phyloP scores from a whole-genome alignment of 2,113 vertebrate species.

The Microtus richardsoni region DNA sequence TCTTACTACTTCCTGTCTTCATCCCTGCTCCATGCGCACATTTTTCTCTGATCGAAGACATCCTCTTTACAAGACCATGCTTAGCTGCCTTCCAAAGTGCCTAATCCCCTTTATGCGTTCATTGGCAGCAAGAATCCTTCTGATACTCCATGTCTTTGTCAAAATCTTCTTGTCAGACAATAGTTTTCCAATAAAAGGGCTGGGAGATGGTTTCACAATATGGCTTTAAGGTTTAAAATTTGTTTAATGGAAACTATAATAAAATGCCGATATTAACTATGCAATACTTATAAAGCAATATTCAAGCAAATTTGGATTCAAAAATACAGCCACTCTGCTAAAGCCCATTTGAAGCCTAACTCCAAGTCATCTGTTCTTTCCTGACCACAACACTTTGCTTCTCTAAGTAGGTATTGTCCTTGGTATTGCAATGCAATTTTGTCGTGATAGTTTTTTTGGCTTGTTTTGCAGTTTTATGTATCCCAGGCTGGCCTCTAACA shows the following conservation, averaged over 20 bases:
- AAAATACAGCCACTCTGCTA: not conserved
- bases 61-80: not conserved
- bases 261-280: not conserved
- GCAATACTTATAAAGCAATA: not conserved
- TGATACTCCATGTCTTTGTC: not conserved
- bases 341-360: not conserved
- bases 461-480: not conserved
- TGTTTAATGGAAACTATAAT: not conserved
- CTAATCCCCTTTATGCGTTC: not conserved
- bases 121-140: not conserved
- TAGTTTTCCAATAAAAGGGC: not conserved
- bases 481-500: not conserved
- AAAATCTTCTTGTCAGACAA: not conserved
- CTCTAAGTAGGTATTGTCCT: not conserved
- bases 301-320: not conserved
- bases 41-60: not conserved
- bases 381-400: not conserved
- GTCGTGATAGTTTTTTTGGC: not conserved
- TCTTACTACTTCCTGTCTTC: not conserved
- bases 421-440: not conserved
- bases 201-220: not conserved
- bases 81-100: not conserved
- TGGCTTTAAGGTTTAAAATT: constrained; percentile 18
- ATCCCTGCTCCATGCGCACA: not conserved
- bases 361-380: not conserved